phyloP scores from a whole-genome alignment of 2,888 invertebrate species.

The Drosophila trichaetosa region DNA sequence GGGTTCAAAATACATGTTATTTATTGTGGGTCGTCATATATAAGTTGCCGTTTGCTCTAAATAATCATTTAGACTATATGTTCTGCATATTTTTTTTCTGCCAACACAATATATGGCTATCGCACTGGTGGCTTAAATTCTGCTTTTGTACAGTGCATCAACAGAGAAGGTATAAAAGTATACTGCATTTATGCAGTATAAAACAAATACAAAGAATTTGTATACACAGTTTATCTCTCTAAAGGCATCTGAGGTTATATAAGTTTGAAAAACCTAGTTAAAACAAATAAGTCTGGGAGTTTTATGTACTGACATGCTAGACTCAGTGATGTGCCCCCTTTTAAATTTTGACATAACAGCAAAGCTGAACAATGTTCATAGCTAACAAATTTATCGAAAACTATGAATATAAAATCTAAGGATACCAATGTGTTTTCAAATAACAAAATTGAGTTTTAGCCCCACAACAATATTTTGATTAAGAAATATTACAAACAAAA shows the following conservation, averaged over 20 bases:
- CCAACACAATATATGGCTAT: neutral
- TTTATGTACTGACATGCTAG: neutral
- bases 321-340: neutral
- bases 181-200: too few species aligned
- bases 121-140: neutral
- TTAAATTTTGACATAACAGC: neutral
- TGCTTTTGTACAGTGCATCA: neutral
- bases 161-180: neutral
- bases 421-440: neutral
- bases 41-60: neutral
- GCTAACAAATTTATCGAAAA: neutral
- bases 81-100: neutral
- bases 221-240: too few species aligned
- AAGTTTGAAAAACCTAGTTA: neutral
- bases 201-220: neutral
- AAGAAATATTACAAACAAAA: neutral
- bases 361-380: neutral
- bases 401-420: neutral
- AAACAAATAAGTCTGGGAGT: neutral
- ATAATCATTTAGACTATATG: constrained; percentile 2
- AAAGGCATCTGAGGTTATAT: neutral
- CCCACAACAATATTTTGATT: neutral
- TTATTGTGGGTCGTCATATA: constrained; percentile 11
- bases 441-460: neutral
- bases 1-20: constrained; percentile 16